Base-by-base conservation (phyloP, 2,797 vertebrate genomes). In the Phrynocephalus vlangalii region DNA sequence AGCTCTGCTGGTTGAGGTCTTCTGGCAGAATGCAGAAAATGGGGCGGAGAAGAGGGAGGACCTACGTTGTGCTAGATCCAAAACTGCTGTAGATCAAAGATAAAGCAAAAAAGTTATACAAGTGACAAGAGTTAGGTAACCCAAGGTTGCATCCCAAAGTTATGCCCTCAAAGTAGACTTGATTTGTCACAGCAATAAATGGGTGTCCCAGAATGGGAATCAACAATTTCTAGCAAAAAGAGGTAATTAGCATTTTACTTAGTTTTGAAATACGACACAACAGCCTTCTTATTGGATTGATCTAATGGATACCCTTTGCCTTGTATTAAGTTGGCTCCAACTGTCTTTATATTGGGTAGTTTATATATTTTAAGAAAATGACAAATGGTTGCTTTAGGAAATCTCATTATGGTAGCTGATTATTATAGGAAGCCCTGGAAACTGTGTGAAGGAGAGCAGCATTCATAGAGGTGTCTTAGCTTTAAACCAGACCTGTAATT, bases 371-470 rank as follows among this genome's bases (percentile, higher is more conserved):
- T 96, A 96, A 96, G 96, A 96, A 96, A 96, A 95, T 96, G 96
- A 97, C 94, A 94, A 96, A 97, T 97, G 93, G 92, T 94, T 94
- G 95, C 93, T 96, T 96, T 95, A 95, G 96, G 96, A 97, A 96
- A 97, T 94, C 95, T 96, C 96, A 97, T 97, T 97, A 97, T 95
- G 88, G 92, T 97, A 97, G 97, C 96, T 96, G 95, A 97, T 97
- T 97, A 96, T 97, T 97, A 95, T 92, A 96, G 94, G 89, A 94
- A 96, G 95, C 90, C 94, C 95, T 33, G 56, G 93, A 96, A 97
- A 96, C 93, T 90, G 93, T 94, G 95, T 93, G 96, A 95, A 96
- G 95, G 93, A 92, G 91, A 93, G 86, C 78, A 73, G 44, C 94
- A 95, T 95, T 96, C 94, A 96, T 90, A 92, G 94, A 95, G 86